These are phyloP conservation scores for Phainopepla nitens DNA, from an alignment of 2,113 vertebrate genomes.

Conservation along the genomic window DNA sequence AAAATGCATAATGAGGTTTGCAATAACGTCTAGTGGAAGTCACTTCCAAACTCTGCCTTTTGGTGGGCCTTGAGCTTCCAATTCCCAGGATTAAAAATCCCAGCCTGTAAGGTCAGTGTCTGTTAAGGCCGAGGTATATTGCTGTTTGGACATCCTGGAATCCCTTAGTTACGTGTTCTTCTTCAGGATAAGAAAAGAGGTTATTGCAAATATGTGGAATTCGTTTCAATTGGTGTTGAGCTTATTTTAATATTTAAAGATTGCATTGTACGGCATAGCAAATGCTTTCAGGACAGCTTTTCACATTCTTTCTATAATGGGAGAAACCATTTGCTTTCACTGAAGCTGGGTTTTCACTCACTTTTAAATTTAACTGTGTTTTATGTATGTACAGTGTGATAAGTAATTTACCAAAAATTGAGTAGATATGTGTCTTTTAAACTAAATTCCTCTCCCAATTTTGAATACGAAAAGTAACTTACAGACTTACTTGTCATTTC, in stretches of 20 bases:
- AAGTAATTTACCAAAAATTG: neutral
- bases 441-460: neutral
- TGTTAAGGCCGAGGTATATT: neutral
- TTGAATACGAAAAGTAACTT: neutral
- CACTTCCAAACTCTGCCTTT: neutral
- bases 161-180: neutral
- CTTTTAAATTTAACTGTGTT: neutral
- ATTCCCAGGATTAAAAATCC: neutral
- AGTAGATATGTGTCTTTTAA: neutral
- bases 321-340: neutral
- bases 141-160: neutral
- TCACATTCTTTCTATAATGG: neutral
- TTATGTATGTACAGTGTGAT: neutral
- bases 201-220: neutral
- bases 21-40: neutral
- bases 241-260: neutral
- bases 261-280: neutral
- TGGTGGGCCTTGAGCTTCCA: neutral
- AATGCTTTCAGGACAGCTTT: neutral
- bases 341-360: neutral
- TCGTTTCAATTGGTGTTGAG: neutral
- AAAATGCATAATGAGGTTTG: neutral
- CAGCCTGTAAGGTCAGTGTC: neutral
- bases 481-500: neutral
- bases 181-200: neutral